Percentiles rank a stretch among this genome's conserved stretches.
Conservation (phyloP, 2,888 invertebrate genomes). For the Temnothorax rugatulus region DNA sequence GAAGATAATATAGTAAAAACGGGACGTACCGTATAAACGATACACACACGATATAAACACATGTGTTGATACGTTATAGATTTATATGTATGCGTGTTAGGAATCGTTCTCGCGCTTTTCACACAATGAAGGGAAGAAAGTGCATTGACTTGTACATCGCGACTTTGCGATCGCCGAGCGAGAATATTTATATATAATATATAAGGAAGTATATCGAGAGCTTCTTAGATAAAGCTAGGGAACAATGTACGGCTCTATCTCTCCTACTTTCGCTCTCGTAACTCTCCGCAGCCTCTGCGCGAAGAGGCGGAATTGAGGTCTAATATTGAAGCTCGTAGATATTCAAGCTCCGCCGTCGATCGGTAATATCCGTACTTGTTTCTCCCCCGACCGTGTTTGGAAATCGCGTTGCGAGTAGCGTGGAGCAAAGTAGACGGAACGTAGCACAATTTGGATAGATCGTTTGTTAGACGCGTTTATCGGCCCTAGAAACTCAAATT, state of each 20-base stretch:
- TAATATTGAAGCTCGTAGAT: constrained; percentile 10
- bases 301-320: background rate
- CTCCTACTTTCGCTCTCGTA: background rate
- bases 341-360: constrained; percentile 16
- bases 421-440: constrained; percentile 8
- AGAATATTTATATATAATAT: constrained; percentile 16
- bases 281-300: background rate
- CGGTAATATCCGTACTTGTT: background rate
- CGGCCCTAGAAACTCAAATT: constrained; percentile 29
- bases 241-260: constrained; percentile 5
- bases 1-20: constrained; percentile 27
- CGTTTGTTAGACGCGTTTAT: constrained; percentile 27
- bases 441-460: constrained; percentile 17
- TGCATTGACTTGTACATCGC: constrained; percentile 18
- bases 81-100: constrained; percentile 38
- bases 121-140: constrained; percentile 7
- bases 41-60: constrained; percentile 1
- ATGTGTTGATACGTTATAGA: constrained; percentile 31
- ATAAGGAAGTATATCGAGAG: constrained; percentile 22
- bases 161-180: constrained; percentile 1
- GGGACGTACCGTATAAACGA: background rate
- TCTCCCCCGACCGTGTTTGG: constrained; percentile 13
- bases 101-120: constrained; percentile 33
- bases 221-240: constrained; percentile 38
- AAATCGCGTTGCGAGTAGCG: constrained; percentile 1